These are phyloP conservation scores for Pachyseris speciosa DNA, from an alignment of 64 coral and sea anemone species.

Conservation along the genomic window DNA sequence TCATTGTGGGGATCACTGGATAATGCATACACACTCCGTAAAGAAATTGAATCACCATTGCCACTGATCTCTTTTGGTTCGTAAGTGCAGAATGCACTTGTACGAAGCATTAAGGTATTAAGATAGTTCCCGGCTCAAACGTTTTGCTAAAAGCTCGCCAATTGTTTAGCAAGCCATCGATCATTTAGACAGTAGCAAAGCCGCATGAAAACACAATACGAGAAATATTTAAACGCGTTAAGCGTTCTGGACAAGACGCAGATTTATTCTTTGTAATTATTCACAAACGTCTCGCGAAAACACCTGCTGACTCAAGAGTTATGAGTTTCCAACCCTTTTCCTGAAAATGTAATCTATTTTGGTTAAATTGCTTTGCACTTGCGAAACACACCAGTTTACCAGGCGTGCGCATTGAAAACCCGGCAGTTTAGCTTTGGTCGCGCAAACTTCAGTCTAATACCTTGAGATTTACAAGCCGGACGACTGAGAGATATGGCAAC, in stretches of 20 bases:
- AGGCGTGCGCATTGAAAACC: background rate
- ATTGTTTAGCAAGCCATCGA: background rate
- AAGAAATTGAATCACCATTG: background rate
- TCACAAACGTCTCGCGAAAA: constrained; percentile 15
- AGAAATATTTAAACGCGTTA: background rate
- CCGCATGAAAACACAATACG: background rate
- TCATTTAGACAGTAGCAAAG: background rate
- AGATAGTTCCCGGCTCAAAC: background rate
- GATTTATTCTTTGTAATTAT: constrained; percentile 28
- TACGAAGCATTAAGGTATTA: background rate
- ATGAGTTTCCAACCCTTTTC: constrained; percentile 34
- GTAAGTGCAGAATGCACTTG: background rate
- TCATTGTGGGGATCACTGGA: background rate
- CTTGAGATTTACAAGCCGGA: background rate
- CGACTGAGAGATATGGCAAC: background rate
- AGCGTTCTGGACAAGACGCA: background rate
- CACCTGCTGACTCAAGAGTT: constrained; percentile 2
- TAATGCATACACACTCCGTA: background rate
- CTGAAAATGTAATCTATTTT: constrained; percentile 45
- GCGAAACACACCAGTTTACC: background rate
- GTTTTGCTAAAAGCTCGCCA: constrained; percentile 5
- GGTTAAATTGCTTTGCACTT: constrained; percentile 6
- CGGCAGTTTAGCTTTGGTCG: background rate
- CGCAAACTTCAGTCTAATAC: background rate
- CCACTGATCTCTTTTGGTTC: background rate